These are phyloP conservation scores for Adelges cooleyi DNA, from an alignment of 1,140 invertebrate species.

Conservation along the genomic window DNA sequence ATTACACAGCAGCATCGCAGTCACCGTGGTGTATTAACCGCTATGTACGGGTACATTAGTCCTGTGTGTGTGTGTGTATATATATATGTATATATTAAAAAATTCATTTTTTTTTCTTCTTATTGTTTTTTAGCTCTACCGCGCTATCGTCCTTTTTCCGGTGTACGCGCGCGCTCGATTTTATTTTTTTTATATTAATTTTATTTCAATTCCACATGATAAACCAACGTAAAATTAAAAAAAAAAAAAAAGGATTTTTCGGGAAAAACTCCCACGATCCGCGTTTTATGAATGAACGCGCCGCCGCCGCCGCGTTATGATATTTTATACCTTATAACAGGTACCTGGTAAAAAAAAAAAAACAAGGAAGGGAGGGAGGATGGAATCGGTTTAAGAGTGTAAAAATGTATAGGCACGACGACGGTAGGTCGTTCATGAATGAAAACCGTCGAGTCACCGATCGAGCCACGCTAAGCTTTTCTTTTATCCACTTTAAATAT, in stretches of 20 bases:
- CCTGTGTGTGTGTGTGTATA: neutral
- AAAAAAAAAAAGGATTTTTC: neutral
- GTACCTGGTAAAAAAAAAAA: neutral
- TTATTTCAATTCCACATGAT: too few species aligned
- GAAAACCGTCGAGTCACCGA: slow-evolving; percentile 22
- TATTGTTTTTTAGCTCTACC: too few species aligned
- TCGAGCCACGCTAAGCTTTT: neutral
- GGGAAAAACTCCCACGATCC: slow-evolving; percentile 21
- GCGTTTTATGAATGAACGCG: slow-evolving; percentile 18
- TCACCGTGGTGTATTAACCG: neutral
- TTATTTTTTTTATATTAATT: too few species aligned
- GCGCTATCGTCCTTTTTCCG: slow-evolving; percentile 8
- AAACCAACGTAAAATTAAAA: too few species aligned
- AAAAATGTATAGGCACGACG: neutral
- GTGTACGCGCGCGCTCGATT: neutral
- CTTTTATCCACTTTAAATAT: neutral
- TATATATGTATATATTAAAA: neutral
- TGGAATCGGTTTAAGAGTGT: neutral
- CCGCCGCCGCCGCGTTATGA: neutral
- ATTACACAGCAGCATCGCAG: neutral
- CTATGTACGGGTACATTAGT: neutral
- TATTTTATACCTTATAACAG: neutral
- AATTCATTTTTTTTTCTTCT: slow-evolving; percentile 11
- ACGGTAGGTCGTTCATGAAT: slow-evolving; percentile 18
- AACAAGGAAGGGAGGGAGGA: neutral